A percentile compares a stretch with the other conserved stretches of the same genome.
Conservation (phyloP, 2,797 vertebrate genomes). For the Onychomys torridus region DNA sequence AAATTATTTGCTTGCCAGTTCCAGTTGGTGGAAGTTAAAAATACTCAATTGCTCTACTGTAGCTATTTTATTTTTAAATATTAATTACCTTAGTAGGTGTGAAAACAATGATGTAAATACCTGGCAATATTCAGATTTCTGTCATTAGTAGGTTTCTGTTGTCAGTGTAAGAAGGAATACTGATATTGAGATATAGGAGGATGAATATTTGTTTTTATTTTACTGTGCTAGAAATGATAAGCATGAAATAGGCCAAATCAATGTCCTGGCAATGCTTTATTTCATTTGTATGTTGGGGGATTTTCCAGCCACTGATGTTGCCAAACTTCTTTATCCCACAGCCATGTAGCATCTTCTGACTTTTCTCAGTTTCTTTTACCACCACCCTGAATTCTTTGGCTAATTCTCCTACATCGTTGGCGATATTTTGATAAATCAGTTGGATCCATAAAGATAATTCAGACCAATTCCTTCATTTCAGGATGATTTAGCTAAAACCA, state of each 20-base stretch:
- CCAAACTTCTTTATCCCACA: not conserved
- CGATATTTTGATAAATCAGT: no score
- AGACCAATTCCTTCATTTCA: not conserved
- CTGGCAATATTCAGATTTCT: not conserved
- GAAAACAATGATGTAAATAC: not conserved
- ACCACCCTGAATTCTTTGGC: not conserved
- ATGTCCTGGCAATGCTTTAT: not conserved
- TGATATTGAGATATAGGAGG: not conserved
- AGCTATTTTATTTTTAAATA: not conserved
- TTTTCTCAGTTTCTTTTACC: not conserved
- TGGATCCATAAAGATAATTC: not conserved
- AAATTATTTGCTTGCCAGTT: not conserved
- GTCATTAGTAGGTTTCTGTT: not conserved
- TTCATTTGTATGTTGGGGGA: not conserved
- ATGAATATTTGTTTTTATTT: not conserved
- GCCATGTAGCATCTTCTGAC: accelerated
- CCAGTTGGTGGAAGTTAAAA: not conserved
- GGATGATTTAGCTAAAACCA: not conserved
- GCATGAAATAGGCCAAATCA: not conserved
- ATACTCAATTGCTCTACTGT: not conserved
- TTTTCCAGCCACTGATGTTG: not conserved
- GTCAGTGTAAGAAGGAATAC: not conserved
- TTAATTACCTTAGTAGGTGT: not conserved
- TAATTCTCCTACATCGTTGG: not conserved
- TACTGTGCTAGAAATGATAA: not conserved